Conservation (phyloP, 2,888 invertebrate genomes). For the Caenorhabditis drosophilae region DNA sequence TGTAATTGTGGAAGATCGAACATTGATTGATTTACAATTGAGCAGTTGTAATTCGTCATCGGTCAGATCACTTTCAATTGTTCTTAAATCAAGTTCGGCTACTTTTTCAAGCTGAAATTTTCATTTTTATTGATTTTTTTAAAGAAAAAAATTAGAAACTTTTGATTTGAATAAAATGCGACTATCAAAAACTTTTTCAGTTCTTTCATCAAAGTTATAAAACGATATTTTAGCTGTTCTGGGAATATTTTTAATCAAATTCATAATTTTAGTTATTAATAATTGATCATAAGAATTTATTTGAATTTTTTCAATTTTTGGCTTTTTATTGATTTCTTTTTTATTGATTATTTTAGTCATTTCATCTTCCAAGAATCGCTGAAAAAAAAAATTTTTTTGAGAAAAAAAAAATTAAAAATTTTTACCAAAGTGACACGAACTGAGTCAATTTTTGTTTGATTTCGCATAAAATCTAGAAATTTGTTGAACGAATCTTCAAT, state of each 20-base stretch:
- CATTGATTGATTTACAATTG: constrained; percentile 12
- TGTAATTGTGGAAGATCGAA: constrained; percentile 19
- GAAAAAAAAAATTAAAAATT: background rate
- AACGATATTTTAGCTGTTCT: constrained; percentile 20
- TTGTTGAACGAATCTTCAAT: constrained; percentile 16
- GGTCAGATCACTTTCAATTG: constrained; percentile 23
- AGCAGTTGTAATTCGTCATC: constrained; percentile 19
- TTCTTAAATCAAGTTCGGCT: constrained; percentile 17
- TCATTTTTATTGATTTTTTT: background rate
- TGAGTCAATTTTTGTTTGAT: constrained; percentile 17
- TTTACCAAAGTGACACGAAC: constrained; percentile 11
- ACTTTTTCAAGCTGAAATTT: constrained; percentile 7
- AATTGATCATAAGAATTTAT: constrained; percentile 25
- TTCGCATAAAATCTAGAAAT: constrained; percentile 22
- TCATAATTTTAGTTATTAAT: constrained; percentile 14
- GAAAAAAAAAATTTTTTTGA: too few species aligned
- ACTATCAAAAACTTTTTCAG: constrained; percentile 24
- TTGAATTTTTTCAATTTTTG: constrained; percentile 11
- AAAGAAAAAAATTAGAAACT: background rate
- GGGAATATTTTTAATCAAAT: constrained; percentile 15
- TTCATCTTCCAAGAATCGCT: constrained; percentile 17
- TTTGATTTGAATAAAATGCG: constrained; percentile 12
- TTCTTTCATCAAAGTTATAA: constrained; percentile 23
- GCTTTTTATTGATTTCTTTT: constrained; percentile 7
- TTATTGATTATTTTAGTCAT: constrained; percentile 19